phyloP scores from a whole-genome alignment of 1,140 invertebrate species.

The Meloidogyne exigua region DNA sequence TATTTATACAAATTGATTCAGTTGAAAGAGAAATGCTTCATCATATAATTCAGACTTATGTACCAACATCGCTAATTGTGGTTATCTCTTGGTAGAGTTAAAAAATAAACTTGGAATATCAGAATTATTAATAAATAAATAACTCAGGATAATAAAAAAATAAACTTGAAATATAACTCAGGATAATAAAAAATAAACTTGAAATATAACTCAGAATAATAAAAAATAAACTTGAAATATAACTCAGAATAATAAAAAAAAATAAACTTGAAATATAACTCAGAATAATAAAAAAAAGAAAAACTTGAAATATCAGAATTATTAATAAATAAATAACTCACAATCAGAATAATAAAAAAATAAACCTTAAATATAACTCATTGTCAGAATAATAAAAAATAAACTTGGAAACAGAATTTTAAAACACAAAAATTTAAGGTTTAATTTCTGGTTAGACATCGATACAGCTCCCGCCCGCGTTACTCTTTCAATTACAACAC shows the following conservation, averaged over 20 bases:
- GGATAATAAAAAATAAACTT: too few relatives aligned
- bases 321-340: not conserved
- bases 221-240: too few relatives aligned
- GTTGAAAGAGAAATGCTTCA: conserved; percentile 59
- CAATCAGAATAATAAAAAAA: not conserved
- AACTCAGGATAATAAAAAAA: too few relatives aligned
- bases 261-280: too few relatives aligned
- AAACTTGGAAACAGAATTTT: too few relatives aligned
- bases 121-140: not conserved
- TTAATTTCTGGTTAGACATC: conserved; percentile 66
- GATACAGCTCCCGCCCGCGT: conserved; percentile 64
- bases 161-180: too few relatives aligned
- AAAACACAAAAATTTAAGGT: conserved; percentile 13
- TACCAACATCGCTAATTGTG: conserved; percentile 60
- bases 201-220: too few relatives aligned
- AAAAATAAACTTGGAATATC: not conserved
- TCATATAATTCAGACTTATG: conserved; percentile 62
- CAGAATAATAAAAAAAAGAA: too few relatives aligned
- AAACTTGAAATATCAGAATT: too few relatives aligned
- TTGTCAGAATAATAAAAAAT: conserved; percentile 1
- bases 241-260: too few relatives aligned
- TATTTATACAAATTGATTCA: not conserved
- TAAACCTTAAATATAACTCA: too few relatives aligned
- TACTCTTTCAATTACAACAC: conserved; percentile 60
- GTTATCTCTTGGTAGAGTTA: conserved; percentile 57